Conservation (phyloP, 1,140 invertebrate species). For the Pseudomyrmex concolor region DNA sequence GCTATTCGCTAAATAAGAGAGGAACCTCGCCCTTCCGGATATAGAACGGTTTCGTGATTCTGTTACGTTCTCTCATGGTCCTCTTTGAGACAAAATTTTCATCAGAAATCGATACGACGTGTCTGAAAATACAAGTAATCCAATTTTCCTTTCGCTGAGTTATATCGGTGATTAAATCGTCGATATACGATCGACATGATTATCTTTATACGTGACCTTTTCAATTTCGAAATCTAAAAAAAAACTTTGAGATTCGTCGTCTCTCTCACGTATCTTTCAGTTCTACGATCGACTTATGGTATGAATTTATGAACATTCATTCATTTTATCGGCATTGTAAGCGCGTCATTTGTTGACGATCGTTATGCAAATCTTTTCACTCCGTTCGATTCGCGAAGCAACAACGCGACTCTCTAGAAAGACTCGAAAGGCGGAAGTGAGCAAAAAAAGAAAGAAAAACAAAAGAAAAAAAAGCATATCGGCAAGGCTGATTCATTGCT, state of each 20-base stretch:
- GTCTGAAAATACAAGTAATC: slow-evolving; percentile 14
- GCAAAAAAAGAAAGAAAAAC: neutral
- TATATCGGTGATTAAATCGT: slow-evolving; percentile 2
- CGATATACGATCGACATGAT: neutral
- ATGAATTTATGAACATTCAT: neutral
- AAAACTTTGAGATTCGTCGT: neutral
- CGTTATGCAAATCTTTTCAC: slow-evolving; percentile 2
- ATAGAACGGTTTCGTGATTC: slow-evolving; percentile 21
- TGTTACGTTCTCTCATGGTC: slow-evolving; percentile 15
- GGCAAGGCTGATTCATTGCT: slow-evolving; percentile 58
- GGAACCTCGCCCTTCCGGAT: slow-evolving; percentile 13
- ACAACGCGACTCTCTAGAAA: neutral
- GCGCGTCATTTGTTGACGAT: neutral
- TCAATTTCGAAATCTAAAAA: neutral
- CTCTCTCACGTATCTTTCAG: neutral
- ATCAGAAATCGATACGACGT: slow-evolving; percentile 22
- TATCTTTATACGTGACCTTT: neutral
- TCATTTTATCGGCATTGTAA: neutral
- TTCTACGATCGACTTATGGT: neutral
- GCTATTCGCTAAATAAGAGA: slow-evolving; percentile 50
- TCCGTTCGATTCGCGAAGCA: neutral
- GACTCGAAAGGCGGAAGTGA: slow-evolving; percentile 3
- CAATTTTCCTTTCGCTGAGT: slow-evolving; percentile 15
- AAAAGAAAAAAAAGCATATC: slow-evolving; percentile 33
- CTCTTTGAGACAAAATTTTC: slow-evolving; percentile 21